Conservation (phyloP, 2,888 invertebrate genomes). For the Dryomyza anilis region DNA sequence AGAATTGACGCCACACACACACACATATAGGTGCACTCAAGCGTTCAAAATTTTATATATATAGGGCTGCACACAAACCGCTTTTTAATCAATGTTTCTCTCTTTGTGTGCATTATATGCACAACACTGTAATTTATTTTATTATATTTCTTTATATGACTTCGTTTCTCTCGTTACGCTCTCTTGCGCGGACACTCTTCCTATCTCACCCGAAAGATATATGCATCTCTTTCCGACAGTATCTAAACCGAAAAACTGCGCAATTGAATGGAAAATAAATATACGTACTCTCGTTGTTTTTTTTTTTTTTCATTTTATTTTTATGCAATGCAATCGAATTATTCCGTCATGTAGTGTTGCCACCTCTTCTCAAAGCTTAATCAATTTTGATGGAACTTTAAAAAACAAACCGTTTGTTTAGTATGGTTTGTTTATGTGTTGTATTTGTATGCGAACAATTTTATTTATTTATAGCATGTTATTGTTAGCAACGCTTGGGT, state of each 20-base stretch:
- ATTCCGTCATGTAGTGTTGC: slow-evolving; percentile 20
- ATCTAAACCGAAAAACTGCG: slow-evolving; percentile 31
- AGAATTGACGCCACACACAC: neutral
- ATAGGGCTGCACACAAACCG: neutral
- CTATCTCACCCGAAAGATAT: too few species aligned
- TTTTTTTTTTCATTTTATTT: neutral
- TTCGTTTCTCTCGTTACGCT: too few species aligned
- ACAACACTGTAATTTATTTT: neutral
- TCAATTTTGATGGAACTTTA: neutral
- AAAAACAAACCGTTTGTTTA: neutral
- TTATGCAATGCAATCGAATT: slow-evolving; percentile 2
- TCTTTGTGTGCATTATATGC: slow-evolving; percentile 4
- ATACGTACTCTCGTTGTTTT: neutral
- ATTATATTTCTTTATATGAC: slow-evolving; percentile 18
- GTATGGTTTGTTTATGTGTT: slow-evolving; percentile 2
- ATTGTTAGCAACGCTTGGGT: slow-evolving; percentile 16
- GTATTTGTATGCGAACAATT: neutral
- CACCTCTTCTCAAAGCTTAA: neutral
- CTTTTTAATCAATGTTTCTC: slow-evolving; percentile 16
- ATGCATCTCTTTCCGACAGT: too few species aligned
- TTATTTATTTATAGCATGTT: slow-evolving; percentile 17
- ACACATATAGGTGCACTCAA: slow-evolving; percentile 28
- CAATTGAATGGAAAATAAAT: slow-evolving; percentile 9
- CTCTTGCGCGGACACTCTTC: too few species aligned
- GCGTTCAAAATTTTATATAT: slow-evolving; percentile 17